These are phyloP conservation scores for Oligia fasciuncula DNA, from an alignment of 2,888 invertebrate genomes.

Conservation along the genomic window DNA sequence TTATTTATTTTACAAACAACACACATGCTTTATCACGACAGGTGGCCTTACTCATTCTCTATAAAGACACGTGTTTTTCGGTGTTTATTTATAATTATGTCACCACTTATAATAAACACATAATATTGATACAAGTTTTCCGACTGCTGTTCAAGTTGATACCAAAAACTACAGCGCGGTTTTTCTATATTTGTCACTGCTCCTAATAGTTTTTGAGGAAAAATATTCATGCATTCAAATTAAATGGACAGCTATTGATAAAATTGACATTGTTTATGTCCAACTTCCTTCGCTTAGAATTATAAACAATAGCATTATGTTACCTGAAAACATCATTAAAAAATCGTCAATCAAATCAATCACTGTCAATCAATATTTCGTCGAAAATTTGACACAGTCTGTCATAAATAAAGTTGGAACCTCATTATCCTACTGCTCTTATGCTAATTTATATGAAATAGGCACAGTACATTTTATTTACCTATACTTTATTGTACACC, in stretches of 20 bases:
- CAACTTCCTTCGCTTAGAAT: not conserved
- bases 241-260: not conserved
- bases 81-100: slow-evolving; percentile 15
- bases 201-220: not conserved
- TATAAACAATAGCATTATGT: not conserved
- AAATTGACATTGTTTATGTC: slow-evolving; percentile 2
- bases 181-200: slow-evolving; percentile 16
- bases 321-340: not conserved
- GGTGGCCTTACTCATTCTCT: slow-evolving; percentile 43
- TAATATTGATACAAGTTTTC: slow-evolving; percentile 3
- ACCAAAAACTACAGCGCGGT: not conserved
- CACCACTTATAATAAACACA: slow-evolving; percentile 26
- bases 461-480: not conserved
- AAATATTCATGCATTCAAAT: not conserved
- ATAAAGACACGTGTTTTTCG: slow-evolving; percentile 27
- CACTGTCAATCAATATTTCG: not conserved
- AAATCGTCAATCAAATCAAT: not conserved
- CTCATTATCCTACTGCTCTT: not conserved
- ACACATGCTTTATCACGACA: slow-evolving; percentile 29
- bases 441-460: not conserved
- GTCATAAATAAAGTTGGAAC: not conserved
- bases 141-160: not conserved
- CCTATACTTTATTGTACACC: not conserved
- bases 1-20: slow-evolving; percentile 32
- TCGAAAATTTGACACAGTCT: slow-evolving; percentile 4